Percentiles rank a stretch among this genome's conserved stretches.
Conservation (phyloP, 2,888 invertebrate genomes). For the Catocala fraxini region DNA sequence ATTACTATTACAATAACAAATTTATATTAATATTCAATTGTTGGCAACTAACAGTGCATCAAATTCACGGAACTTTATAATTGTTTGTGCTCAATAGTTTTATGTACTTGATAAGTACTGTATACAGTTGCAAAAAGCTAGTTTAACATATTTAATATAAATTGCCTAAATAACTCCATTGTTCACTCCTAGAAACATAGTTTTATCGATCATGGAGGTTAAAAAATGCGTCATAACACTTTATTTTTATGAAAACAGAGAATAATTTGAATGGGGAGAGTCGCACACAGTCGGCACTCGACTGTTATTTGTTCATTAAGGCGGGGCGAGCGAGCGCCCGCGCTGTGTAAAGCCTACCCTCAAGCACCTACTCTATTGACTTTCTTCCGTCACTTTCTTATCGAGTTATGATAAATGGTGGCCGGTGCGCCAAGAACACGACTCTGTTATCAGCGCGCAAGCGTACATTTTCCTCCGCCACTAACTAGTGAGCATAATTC, state of each 20-base stretch:
- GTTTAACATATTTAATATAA: slow-evolving; percentile 34
- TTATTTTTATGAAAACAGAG: slow-evolving; percentile 52
- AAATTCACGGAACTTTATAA: slow-evolving; percentile 18
- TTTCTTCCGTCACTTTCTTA: slow-evolving; percentile 87
- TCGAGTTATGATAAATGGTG: slow-evolving; percentile 83
- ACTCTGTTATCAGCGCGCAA: slow-evolving; percentile 53
- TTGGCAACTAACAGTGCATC: slow-evolving; percentile 15
- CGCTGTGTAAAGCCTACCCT: slow-evolving; percentile 78
- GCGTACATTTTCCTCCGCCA: slow-evolving; percentile 56
- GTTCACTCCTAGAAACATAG: slow-evolving; percentile 29
- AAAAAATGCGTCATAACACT: slow-evolving; percentile 54
- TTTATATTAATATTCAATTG: slow-evolving; percentile 8
- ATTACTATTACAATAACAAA: neutral
- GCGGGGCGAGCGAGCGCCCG: slow-evolving; percentile 67
- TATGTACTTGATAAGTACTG: slow-evolving; percentile 22
- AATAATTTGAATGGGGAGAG: slow-evolving; percentile 57
- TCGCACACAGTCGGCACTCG: slow-evolving; percentile 49
- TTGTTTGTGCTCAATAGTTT: slow-evolving; percentile 24
- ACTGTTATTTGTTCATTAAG: slow-evolving; percentile 73
- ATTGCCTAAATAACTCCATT: slow-evolving; percentile 40
- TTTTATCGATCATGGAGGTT: slow-evolving; percentile 43
- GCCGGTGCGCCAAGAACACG: slow-evolving; percentile 49
- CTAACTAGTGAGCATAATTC: slow-evolving; percentile 73
- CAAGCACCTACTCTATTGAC: slow-evolving; percentile 85
- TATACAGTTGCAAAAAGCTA: slow-evolving; percentile 25